These are phyloP conservation scores for Rachycentron canadum DNA, from an alignment of 2,797 vertebrate species.

Conservation along the genomic window DNA sequence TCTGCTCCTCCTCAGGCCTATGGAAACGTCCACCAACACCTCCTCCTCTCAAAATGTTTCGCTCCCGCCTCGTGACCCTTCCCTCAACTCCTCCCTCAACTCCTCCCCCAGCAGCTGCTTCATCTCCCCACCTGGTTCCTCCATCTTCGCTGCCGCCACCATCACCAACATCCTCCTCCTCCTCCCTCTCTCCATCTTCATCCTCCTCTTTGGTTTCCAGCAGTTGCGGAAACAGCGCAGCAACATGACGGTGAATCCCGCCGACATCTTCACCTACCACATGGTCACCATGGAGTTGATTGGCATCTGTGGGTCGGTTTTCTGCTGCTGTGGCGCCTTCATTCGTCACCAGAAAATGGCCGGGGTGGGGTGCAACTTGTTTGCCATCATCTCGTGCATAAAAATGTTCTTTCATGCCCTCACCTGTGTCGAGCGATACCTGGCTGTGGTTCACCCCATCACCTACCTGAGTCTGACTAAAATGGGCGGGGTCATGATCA, in stretches of 20 bases:
- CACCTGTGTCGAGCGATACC: conserved; percentile 50
- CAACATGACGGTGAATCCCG: neutral
- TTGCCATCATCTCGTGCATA: conserved; percentile 12
- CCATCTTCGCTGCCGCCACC: conserved; percentile 11
- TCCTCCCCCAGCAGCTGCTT: conserved; percentile 8
- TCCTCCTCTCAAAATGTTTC: neutral
- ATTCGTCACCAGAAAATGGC: accelerated
- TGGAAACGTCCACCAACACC: neutral
- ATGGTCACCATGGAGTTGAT: conserved; percentile 44
- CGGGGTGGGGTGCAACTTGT: neutral
- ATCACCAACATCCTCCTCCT: conserved; percentile 35
- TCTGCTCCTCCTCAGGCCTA: neutral
- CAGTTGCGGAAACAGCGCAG: neutral
- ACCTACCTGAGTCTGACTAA: conserved; percentile 38
- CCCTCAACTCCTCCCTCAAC: neutral
- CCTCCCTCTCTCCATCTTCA: conserved; percentile 33
- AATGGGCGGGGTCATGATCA: neutral
- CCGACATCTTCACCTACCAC: conserved; percentile 44
- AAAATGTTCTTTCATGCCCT: conserved; percentile 44
- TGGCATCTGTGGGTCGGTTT: neutral
- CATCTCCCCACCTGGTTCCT: neutral
- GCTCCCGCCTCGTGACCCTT: neutral
- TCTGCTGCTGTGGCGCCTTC: neutral
- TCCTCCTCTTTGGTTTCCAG: conserved; percentile 1
- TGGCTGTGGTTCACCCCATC: conserved; percentile 47